Evolutionary conservation across 2,888 invertebrate genomes (phyloP).

Genomic region (Diabrotica balteata): DNA sequence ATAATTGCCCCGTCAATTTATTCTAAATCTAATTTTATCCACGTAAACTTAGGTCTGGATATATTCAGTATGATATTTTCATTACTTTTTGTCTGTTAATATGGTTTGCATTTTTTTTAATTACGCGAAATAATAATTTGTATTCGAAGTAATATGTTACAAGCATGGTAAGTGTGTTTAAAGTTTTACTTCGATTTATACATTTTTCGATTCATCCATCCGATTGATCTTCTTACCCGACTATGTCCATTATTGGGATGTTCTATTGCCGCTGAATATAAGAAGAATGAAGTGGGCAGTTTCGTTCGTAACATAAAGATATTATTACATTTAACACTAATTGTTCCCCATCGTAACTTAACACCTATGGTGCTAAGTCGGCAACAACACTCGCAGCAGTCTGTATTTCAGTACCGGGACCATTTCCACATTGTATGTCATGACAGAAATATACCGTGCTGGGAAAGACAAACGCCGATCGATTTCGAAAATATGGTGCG

Average conservation of each 20-base stretch:
- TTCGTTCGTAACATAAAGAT: slow-evolving; percentile 51
- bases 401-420: slow-evolving; percentile 36
- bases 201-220: too few relatives aligned
- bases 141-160: too few relatives aligned
- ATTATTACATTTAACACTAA: slow-evolving; percentile 58
- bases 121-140: too few relatives aligned
- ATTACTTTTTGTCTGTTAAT: too few relatives aligned
- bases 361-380: slow-evolving; percentile 56
- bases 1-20: too few relatives aligned
- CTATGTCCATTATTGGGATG: slow-evolving; percentile 19
- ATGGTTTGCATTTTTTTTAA: too few relatives aligned
- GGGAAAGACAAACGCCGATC: slow-evolving; percentile 54
- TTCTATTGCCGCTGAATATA: slow-evolving; percentile 31
- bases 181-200: too few relatives aligned
- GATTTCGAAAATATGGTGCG: slow-evolving; percentile 48
- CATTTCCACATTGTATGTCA: slow-evolving; percentile 52
- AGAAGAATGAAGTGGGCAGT: slow-evolving; percentile 36
- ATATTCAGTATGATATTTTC: too few relatives aligned
- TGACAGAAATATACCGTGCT: slow-evolving; percentile 56
- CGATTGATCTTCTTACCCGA: not conserved
- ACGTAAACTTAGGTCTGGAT: too few relatives aligned
- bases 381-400: slow-evolving; percentile 39
- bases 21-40: too few relatives aligned
- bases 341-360: slow-evolving; percentile 58
- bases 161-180: too few relatives aligned